Percentiles rank a stretch among this genome's conserved stretches.
These are phyloP conservation scores for Falco naumanni DNA, from an alignment of 2,797 vertebrate genomes.

Conservation along the genomic window DNA sequence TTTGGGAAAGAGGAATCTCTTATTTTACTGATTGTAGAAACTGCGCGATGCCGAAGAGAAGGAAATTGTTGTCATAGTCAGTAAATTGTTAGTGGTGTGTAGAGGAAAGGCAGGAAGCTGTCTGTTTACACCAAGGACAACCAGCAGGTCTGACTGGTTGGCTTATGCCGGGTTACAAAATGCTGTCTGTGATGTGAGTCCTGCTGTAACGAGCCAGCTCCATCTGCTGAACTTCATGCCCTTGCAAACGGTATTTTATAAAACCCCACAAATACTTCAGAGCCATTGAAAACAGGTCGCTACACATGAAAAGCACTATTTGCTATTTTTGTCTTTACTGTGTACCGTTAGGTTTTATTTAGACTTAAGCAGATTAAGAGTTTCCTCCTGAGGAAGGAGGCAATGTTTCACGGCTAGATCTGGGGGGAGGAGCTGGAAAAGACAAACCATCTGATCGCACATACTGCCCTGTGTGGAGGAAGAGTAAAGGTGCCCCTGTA, in stretches of 20 bases:
- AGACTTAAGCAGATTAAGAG: neutral
- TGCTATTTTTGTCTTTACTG: neutral
- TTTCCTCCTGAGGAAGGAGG: conserved; percentile 34
- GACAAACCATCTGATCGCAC: neutral
- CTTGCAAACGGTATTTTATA: neutral
- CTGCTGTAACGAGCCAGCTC: neutral
- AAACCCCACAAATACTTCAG: neutral
- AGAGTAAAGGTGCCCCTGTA: neutral
- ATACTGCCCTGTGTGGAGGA: neutral
- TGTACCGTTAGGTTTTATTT: neutral
- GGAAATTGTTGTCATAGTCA: neutral
- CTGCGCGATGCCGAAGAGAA: neutral
- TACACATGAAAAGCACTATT: neutral
- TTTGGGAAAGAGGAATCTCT: neutral
- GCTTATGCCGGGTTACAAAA: neutral
- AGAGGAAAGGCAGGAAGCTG: conserved; percentile 11
- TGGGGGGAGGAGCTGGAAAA: conserved; percentile 45
- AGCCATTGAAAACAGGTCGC: neutral
- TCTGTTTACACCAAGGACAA: neutral
- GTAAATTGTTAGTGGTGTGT: neutral
- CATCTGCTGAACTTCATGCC: neutral
- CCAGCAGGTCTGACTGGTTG: conserved; percentile 39
- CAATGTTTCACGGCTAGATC: neutral
- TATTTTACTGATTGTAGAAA: neutral
- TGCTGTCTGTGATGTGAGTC: neutral